Base-by-base conservation (phyloP, 2,797 vertebrate genomes). In the Poliocrania exsul region DNA sequence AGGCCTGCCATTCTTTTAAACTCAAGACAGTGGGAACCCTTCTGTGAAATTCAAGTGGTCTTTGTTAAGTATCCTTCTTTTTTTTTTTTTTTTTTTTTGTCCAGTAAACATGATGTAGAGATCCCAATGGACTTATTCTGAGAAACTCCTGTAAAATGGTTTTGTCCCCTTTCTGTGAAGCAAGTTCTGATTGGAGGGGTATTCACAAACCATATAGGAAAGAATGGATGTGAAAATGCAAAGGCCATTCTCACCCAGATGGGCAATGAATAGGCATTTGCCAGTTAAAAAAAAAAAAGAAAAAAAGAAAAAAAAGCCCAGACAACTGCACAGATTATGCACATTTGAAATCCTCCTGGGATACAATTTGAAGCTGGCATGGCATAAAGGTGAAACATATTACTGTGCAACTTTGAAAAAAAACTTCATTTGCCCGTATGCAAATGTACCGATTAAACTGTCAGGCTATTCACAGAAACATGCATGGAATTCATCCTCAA, bases 191-290 rank as follows among this genome's bases (percentile, higher is more conserved):
- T 98, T 97, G 97, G 97, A 97, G 79, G 95, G 81, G 95, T 95
- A 98, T 98, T 98, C 97, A 98, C 84, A 95, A 95, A 97, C 95
- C 87, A 97, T 91, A 97, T 96, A 97, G 95, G 97, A 97, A 97
- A 97, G 97, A 98, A 97, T 97, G 85, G 96, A 86, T 97, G 97
- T 98, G 97, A 98, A 98, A 98, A 97, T 96, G 97, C 96, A 97
- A 94, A 97, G 92, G 94, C 97, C 81, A 97, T 98, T 98, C 97
- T 98, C 93, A 97, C 95, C 86, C 96, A 97, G 97, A 97, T 97
- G 97, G 97, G 97, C 96, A 97, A 87, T 98, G 97, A 98, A 98
- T 98, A 97, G 97, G 91, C 91, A 91, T 96, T 97, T 93, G 93
- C 95, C 96, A 90, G 96, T 96, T 97, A 5, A 93, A 80, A 85